Base-by-base conservation (phyloP, 2,113 vertebrate species). In the Gymnogyps californianus region DNA sequence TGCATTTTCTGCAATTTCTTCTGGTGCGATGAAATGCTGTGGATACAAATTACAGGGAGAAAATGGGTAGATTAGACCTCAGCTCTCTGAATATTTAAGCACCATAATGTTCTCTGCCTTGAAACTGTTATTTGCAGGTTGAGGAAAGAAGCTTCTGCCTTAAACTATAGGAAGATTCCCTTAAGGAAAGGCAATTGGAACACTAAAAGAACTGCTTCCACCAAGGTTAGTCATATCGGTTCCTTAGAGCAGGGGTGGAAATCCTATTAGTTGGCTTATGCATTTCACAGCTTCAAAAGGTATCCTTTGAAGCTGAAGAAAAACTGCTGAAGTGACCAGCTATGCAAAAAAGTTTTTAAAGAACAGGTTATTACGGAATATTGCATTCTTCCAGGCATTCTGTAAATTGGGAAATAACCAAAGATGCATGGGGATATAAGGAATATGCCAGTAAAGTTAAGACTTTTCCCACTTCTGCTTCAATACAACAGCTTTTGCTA, bases 301-400 rank as follows among this genome's bases (percentile, higher is more conserved):
- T 85, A 84, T 15, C n/a, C 76, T 97, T 90, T 86, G 79, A 95
- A 90, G 69, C 38, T 55, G 10, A 84, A 81, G 34, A 86, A 94
- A 83, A 81, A 28, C 11, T 57, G 87, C 32, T 83, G 17, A 94
- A 83, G 75, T 69, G 64, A 83, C 87, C 75, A 61, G 32, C 54
- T 47, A 64, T 2, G 12, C 59, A 70, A 89, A 87, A 66, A 34
- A 1, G 4, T 69, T 59, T 74, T 81, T 28, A 78, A 96, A 93
- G 26, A 38, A 29, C 36, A 65, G 20, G 21, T 40, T 90, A 62
- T 57, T 69, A 42, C 16, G 19, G 32, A 84, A 59, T 82, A 32
- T 13, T 40, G 32, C 62, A 61, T 69, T 83, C 17, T 51, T 87
- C 34, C 44, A 80, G 24, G 34, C 65, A 75, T 47, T 79, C 62